These are phyloP conservation scores for Bombyx mori DNA, from an alignment of 1,140 invertebrate genomes.

Conservation along the genomic window DNA sequence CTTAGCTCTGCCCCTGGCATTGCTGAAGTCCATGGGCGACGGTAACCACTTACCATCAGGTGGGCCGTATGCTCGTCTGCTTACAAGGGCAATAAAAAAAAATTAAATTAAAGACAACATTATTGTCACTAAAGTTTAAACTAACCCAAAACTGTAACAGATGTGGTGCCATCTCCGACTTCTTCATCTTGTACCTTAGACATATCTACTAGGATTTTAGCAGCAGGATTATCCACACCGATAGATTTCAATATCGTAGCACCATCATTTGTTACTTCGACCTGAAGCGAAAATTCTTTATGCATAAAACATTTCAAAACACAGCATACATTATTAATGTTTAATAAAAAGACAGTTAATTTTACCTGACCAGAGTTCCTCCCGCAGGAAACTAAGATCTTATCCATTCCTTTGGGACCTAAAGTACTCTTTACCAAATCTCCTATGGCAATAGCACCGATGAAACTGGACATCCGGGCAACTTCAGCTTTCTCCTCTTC, in stretches of 20 bases:
- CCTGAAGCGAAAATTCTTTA: slow-evolving; percentile 49
- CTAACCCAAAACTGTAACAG: slow-evolving; percentile 93
- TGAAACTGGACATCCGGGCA: slow-evolving; percentile 95
- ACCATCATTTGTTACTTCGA: slow-evolving; percentile 99
- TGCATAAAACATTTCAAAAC: neutral
- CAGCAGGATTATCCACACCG: slow-evolving; percentile 98
- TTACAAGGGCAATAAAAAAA: too few species aligned
- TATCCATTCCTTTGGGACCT: slow-evolving; percentile 99
- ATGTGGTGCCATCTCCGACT: slow-evolving; percentile 99
- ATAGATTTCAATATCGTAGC: slow-evolving; percentile 98
- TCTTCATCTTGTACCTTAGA: slow-evolving; percentile 99
- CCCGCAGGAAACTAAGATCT: slow-evolving; percentile 93
- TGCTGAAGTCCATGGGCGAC: too few species aligned
- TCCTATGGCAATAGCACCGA: slow-evolving; percentile 98
- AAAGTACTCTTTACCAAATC: slow-evolving; percentile 98
- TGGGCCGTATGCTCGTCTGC: too few species aligned
- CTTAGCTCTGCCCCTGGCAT: too few species aligned
- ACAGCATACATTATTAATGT: neutral
- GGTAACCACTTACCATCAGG: too few species aligned
- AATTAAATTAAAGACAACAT: too few species aligned
- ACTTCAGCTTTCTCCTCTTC: slow-evolving; percentile 98
- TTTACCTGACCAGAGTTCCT: slow-evolving; percentile 79
- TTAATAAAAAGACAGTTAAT: neutral
- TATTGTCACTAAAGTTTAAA: slow-evolving; percentile 10
- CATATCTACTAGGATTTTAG: slow-evolving; percentile 98